Conservation (phyloP, 1,140 invertebrate species). For the Chironomus tepperi region DNA sequence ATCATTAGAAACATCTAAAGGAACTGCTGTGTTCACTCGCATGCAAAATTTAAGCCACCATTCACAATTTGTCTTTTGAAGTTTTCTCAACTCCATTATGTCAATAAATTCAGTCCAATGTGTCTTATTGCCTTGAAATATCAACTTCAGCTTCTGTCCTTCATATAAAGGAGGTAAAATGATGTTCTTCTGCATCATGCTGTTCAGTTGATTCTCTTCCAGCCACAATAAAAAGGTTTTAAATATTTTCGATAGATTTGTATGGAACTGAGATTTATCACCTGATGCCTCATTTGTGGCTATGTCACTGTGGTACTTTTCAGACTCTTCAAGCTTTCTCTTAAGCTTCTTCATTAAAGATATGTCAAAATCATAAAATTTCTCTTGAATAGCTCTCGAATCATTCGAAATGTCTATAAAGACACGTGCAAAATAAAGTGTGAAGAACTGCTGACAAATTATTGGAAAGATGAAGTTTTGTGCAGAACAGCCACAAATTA, state of each 20-base stretch:
- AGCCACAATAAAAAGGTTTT: conserved; percentile 65
- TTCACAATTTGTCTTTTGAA: conserved; percentile 42
- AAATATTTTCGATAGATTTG: conserved; percentile 42
- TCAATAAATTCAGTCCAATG: conserved; percentile 64
- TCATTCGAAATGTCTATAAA: conserved; percentile 34
- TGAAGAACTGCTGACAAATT: conserved; percentile 74
- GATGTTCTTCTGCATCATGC: background rate
- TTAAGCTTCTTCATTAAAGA: conserved; percentile 65
- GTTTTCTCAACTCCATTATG: conserved; percentile 45
- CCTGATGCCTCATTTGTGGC: conserved; percentile 36
- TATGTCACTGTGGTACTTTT: conserved; percentile 48
- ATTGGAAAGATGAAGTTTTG: conserved; percentile 64
- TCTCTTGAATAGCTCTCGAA: conserved; percentile 52
- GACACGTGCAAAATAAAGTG: conserved; percentile 57
- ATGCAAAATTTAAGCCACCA: conserved; percentile 39
- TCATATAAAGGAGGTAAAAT: conserved; percentile 57
- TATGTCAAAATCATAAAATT: conserved; percentile 67
- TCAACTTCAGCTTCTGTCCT: conserved; percentile 43
- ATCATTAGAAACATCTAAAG: conserved; percentile 28
- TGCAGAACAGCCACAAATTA: conserved; percentile 60
- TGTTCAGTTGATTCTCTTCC: conserved; percentile 59
- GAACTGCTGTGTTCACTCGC: conserved; percentile 28
- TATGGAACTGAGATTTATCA: conserved; percentile 31
- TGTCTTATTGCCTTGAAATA: conserved; percentile 39
- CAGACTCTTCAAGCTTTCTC: conserved; percentile 55